Evolutionary conservation across 2,888 invertebrate species (phyloP).

Genomic region (Synanthedon vespiformis): DNA sequence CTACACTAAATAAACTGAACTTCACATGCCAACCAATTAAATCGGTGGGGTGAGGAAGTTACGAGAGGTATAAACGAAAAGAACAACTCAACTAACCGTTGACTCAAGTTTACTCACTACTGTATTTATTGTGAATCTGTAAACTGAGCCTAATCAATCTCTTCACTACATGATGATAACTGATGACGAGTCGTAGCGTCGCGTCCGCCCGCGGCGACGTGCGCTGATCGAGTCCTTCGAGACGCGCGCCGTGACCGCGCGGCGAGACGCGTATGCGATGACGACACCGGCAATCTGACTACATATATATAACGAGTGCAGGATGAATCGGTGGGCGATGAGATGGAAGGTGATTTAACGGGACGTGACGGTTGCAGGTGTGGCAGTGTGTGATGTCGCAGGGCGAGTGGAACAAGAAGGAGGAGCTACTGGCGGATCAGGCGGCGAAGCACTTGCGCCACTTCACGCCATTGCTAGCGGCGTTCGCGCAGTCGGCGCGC

Average conservation of each 20-base stretch:
- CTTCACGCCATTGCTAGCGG: conserved; percentile 87
- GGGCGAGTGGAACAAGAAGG: conserved; percentile 99
- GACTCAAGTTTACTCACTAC: too few relatives aligned
- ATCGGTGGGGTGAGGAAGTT: too few relatives aligned
- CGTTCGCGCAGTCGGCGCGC: conserved; percentile 87
- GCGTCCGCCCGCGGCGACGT: conserved; percentile 16
- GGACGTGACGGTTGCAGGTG: conserved; percentile 66
- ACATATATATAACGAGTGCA: background rate
- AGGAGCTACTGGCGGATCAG: conserved; percentile 95
- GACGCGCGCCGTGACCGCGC: conserved; percentile 11
- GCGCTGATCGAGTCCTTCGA: conserved; percentile 41
- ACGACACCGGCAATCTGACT: conserved; percentile 59
- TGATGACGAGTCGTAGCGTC: conserved; percentile 66
- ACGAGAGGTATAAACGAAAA: too few relatives aligned
- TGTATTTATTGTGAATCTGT: too few relatives aligned
- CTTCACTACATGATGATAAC: conserved; percentile 50
- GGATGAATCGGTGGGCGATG: too few relatives aligned
- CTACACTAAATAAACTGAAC: too few relatives aligned
- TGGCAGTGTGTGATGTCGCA: conserved; percentile 96
- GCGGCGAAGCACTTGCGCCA: conserved; percentile 90
- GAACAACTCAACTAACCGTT: too few relatives aligned
- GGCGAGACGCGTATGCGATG: conserved; percentile 17
- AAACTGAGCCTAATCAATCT: background rate
- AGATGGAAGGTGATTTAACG: too few relatives aligned
- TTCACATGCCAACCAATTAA: too few relatives aligned